Base-by-base conservation (phyloP, 2,888 invertebrate genomes). In the Nesidiocoris tenuis region DNA sequence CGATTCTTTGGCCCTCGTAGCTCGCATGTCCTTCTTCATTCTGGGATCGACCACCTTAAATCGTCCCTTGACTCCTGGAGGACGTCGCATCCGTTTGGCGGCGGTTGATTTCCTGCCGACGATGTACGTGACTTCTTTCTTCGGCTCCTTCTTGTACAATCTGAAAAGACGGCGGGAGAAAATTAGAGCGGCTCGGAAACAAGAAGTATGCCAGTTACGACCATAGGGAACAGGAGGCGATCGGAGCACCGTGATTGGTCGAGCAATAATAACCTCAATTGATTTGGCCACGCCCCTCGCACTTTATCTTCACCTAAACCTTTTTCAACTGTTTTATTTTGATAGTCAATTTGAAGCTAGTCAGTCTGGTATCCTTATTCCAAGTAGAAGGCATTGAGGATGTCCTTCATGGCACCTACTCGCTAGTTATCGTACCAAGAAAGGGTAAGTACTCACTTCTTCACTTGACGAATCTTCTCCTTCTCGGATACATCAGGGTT, bases 21-120 rank as follows among this genome's bases (percentile, higher is more conserved):
- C 89, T 78, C 91, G 87, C 82, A 91, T 85, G 83, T 98, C 98
- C 84, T 98, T 98, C 85, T 98, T 98, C 92, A 97, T 91, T 80
- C 98, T 87, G 0, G 92, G 90, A 88, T 98, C 98, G 2, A 98
- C 98, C n/a, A 97, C 91, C 84, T 91, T 95, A 84, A 92, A 98
- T 39, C 88, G 91, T 71, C 98, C 98, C 84, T 95, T 95, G 21
- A 96, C 91, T 59, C 96, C 96, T 0, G 90, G 85, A 5, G 97
- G 97, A 79, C 96, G 87, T 68, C 88, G 86, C 77, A 91, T 90
- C 71, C 90, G 87, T 82, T 93, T 94, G 0, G 91, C 90, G 0
- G 91, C 87, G 79, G 87, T 88, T 80, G 91, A 90, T 84, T 95
- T 98, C 83, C 95, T 97, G 39, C 96, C 91, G 0, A 98, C 96